Evolutionary conservation across 1,140 invertebrate genomes (phyloP).

Genomic region (Goniozus legneri): DNA sequence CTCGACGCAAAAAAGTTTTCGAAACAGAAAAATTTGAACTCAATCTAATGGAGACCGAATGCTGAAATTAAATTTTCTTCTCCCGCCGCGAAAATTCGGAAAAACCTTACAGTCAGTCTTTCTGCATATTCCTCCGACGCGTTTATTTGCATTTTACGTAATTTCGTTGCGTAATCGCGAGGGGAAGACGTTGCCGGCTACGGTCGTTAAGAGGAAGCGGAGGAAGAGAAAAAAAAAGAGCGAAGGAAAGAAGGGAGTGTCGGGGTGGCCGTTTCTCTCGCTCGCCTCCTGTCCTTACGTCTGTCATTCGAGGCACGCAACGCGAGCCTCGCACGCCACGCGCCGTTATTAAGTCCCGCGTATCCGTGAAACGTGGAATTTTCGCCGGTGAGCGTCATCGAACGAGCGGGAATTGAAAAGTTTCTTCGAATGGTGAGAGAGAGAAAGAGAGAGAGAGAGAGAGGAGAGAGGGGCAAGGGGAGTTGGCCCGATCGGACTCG

Average conservation of each 20-base stretch:
- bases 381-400: too few relatives aligned
- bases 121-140: too few relatives aligned
- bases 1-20: too few relatives aligned
- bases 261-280: conserved; percentile 26
- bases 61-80: not conserved
- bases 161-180: conserved; percentile 9
- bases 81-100: not conserved
- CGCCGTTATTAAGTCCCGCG: too few relatives aligned
- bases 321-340: conserved; percentile 32
- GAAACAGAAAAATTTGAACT: too few relatives aligned
- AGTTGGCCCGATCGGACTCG: conserved; percentile 9
- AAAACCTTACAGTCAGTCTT: not conserved
- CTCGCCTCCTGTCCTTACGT: conserved; percentile 44
- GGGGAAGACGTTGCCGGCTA: conserved; percentile 10
- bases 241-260: conserved; percentile 14
- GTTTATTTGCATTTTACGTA: too few relatives aligned
- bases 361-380: too few relatives aligned
- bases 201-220: conserved; percentile 30
- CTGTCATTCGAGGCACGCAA: conserved; percentile 50
- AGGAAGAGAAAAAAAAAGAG: conserved; percentile 31
- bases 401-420: not conserved
- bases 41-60: too few relatives aligned
- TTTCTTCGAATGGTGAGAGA: too few relatives aligned
- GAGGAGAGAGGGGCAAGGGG: conserved; percentile 6
- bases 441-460: not conserved